phyloP scores from a whole-genome alignment of 2,113 vertebrate species.

The Brachirus orientalis region DNA sequence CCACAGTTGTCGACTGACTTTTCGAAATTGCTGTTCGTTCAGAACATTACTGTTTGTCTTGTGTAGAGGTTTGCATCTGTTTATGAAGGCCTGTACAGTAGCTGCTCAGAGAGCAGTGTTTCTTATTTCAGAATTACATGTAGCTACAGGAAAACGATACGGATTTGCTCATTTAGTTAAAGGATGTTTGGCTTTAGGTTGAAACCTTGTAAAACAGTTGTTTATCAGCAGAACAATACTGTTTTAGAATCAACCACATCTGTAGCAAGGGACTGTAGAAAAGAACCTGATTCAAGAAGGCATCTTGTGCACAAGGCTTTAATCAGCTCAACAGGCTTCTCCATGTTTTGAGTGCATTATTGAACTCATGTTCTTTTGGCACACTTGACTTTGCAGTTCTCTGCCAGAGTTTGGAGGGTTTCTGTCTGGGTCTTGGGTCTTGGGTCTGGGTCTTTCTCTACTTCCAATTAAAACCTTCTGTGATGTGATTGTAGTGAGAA shows the following conservation, averaged over 20 bases:
- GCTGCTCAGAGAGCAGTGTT: constrained; percentile 25
- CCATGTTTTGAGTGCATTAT: neutral
- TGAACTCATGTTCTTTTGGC: neutral
- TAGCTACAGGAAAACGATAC: constrained; percentile 39
- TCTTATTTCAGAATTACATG: constrained; percentile 27
- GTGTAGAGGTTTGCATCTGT: constrained; percentile 30
- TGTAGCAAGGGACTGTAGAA: neutral
- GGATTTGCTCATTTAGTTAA: constrained; percentile 24
- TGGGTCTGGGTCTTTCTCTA: no score
- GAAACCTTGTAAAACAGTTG: constrained; percentile 27
- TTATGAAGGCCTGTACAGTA: constrained; percentile 25
- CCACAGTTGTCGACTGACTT: neutral
- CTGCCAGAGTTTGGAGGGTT: neutral
- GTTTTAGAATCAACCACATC: neutral
- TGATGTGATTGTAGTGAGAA: neutral
- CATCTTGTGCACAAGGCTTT: neutral
- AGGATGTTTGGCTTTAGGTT: constrained; percentile 12
- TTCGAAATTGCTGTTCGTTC: constrained; percentile 23
- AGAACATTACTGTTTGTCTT: constrained; percentile 44
- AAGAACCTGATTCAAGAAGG: constrained; percentile 1
- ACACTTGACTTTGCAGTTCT: neutral
- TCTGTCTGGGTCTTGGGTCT: no score
- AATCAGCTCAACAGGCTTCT: neutral
- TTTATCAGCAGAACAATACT: constrained; percentile 15
- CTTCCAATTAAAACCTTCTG: neutral